A percentile compares a stretch with the other conserved stretches of the same genome.
phyloP scores from a whole-genome alignment of 2,797 vertebrate genomes.

The Brachymystax lenok region DNA sequence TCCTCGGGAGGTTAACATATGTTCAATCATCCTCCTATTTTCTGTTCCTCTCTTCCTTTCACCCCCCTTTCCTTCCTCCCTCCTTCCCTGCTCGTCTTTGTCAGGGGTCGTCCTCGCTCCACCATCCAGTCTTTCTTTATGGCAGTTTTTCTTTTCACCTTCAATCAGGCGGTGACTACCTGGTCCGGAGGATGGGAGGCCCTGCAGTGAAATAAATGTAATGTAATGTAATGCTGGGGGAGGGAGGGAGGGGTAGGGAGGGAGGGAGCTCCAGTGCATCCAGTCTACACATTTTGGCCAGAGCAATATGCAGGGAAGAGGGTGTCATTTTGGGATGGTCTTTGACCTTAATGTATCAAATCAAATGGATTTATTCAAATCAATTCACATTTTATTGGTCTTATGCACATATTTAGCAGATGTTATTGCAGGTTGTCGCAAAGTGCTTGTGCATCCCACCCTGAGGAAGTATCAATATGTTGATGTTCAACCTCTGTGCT shows the following conservation, averaged over 20 bases:
- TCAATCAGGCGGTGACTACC: conserved; percentile 79
- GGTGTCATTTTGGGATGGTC: no score
- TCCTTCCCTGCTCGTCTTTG: background rate
- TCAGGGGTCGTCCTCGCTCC: background rate
- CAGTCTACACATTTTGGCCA: no score
- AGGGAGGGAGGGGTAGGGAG: conserved; percentile 26
- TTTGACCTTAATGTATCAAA: no score
- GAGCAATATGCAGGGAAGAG: no score
- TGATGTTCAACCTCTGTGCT: no score
- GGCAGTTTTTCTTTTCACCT: conserved; percentile 79
- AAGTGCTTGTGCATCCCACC: no score
- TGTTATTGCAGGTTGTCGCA: no score
- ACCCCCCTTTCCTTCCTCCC: background rate
- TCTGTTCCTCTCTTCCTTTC: background rate
- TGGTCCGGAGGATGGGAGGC: conserved; percentile 68
- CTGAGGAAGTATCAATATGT: no score
- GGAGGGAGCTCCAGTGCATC: background rate
- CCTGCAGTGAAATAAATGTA: conserved; percentile 58
- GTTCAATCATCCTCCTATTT: conserved; percentile 67
- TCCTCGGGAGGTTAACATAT: conserved; percentile 75
- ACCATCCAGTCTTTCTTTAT: conserved; percentile 57
- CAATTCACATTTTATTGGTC: no score
- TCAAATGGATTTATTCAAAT: no score
- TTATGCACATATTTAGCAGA: no score
- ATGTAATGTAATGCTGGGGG: conserved; percentile 51